Conservation (phyloP, 2,888 invertebrate genomes). For the Erynnis tages region DNA sequence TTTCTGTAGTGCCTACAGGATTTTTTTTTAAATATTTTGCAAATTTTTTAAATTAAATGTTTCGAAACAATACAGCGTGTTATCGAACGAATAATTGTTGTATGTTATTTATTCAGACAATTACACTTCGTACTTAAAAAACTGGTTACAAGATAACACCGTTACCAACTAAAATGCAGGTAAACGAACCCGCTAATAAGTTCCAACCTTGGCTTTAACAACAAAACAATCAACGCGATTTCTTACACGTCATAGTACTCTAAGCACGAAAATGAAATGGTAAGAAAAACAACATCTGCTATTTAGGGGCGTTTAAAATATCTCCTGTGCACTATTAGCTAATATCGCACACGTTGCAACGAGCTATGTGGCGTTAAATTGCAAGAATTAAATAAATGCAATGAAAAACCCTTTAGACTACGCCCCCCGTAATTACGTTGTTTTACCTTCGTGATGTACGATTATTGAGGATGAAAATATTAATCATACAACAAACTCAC, state of each 20-base stretch:
- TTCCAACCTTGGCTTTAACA: background rate
- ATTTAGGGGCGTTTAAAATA: too few species aligned
- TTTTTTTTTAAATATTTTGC: too few species aligned
- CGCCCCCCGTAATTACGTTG: slow-evolving; percentile 16
- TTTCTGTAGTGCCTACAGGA: too few species aligned
- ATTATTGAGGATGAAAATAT: background rate
- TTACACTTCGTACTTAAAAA: too few species aligned
- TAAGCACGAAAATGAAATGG: background rate
- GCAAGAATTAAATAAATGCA: slow-evolving; percentile 12
- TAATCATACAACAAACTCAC: background rate
- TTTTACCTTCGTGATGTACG: too few species aligned
- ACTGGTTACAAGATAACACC: too few species aligned
- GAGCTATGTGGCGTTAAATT: background rate
- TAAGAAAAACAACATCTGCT: too few species aligned
- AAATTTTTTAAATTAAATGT: too few species aligned
- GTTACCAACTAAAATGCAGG: background rate
- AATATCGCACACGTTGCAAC: background rate
- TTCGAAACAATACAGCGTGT: too few species aligned
- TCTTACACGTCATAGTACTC: slow-evolving; percentile 7
- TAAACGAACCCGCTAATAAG: background rate
- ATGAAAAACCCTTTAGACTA: background rate
- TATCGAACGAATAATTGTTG: too few species aligned
- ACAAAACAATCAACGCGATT: slow-evolving; percentile 8
- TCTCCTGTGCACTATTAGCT: background rate
- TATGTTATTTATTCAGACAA: too few species aligned